phyloP scores from a whole-genome alignment of 2,113 vertebrate genomes.

The Bungarus multicinctus region DNA sequence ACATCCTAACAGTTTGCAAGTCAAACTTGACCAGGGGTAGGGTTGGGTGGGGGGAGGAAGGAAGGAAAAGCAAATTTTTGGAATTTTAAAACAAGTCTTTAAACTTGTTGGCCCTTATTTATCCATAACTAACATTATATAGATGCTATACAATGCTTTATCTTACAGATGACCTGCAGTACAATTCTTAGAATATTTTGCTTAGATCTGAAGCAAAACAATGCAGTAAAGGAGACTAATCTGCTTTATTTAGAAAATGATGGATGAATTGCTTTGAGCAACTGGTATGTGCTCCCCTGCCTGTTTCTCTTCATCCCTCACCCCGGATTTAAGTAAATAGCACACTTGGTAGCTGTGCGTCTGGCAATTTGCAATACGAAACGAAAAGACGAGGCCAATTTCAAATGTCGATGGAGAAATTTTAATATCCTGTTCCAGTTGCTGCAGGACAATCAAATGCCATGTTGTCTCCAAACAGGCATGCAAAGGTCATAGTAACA shows the following conservation, averaged over 20 bases:
- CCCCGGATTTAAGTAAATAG: neutral
- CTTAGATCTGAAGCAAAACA: neutral
- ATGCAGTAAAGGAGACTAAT: neutral
- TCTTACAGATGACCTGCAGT: neutral
- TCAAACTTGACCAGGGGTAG: neutral
- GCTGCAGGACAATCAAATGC: neutral
- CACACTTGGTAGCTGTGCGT: neutral
- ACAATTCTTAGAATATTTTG: neutral
- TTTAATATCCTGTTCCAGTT: constrained; percentile 11
- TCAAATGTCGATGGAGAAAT: neutral
- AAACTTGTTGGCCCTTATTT: neutral
- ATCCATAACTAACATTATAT: neutral
- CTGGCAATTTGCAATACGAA: neutral
- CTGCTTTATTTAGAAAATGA: neutral
- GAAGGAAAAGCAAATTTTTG: neutral
- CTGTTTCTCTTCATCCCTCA: neutral
- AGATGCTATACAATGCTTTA: neutral
- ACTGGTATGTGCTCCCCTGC: neutral
- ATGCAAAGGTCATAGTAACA: neutral
- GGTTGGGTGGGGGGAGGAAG: neutral
- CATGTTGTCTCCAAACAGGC: neutral
- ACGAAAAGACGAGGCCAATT: neutral
- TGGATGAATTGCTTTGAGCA: neutral
- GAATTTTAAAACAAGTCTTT: neutral
- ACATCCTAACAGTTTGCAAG: neutral